These are phyloP conservation scores for Oreortyx pictus DNA, from an alignment of 2,797 vertebrate genomes.

Conservation along the genomic window DNA sequence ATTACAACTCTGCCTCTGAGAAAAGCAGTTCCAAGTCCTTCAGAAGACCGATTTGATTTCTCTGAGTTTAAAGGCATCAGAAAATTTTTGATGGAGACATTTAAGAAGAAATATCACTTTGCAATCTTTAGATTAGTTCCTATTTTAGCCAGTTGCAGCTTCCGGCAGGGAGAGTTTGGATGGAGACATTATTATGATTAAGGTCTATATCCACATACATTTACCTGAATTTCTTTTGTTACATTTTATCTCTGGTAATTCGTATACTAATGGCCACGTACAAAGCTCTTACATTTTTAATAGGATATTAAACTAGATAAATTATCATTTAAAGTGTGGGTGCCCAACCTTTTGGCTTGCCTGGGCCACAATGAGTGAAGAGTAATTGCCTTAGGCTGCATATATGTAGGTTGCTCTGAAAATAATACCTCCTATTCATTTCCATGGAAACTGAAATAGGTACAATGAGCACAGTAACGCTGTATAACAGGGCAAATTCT, in stretches of 20 bases:
- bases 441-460: too few species aligned
- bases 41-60: neutral
- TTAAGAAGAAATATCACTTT: neutral
- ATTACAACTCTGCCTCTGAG: neutral
- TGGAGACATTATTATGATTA: neutral
- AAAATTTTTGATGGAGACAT: neutral
- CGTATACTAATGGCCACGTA: neutral
- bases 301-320: neutral
- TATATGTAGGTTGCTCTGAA: too few species aligned
- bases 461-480: too few species aligned
- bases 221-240: conserved; percentile 3
- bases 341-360: too few species aligned
- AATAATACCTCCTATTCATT: too few species aligned
- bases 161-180: neutral
- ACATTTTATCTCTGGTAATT: neutral
- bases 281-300: conserved; percentile 3
- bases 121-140: neutral
- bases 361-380: too few species aligned
- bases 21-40: neutral
- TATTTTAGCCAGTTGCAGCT: neutral
- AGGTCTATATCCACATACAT: neutral
- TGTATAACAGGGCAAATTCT: too few species aligned
- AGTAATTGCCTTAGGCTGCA: too few species aligned
- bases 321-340: neutral
- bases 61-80: neutral